Base-by-base conservation (phyloP, 2,797 vertebrate species). In the Gymnodraco acuticeps region DNA sequence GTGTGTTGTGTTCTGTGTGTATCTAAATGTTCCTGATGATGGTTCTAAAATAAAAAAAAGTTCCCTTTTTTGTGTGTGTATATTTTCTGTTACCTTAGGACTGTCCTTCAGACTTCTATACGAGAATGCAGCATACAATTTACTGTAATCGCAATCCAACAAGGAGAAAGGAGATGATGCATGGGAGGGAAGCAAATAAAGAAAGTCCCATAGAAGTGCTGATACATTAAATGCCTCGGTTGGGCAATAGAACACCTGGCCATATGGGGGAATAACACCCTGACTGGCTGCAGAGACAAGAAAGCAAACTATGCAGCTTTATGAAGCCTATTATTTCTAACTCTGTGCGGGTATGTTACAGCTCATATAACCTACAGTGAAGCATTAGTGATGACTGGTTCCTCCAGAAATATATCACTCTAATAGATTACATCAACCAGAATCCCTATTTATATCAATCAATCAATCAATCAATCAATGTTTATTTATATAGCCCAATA, bases 211-310 rank as follows among this genome's bases (percentile, higher is more conserved):
- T 70, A 78, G 64, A 85, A 82, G 64, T 81, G 63, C 81, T 86
- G 77, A 82, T 78, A 69, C 64, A 69, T 70, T 67, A 82, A 80
- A 73, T 68, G 73, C 47, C 79, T 79, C 16, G 0, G 69, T 27
- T 67, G 76, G 72, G 78, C 59, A 70, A 67, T 59, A 64, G 55
- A 87, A 85, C 78, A 83, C 69, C 81, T 71, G 80, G 60, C 23
- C 38, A 45, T 65, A 56, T 51, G 58, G 23, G 61, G 54, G 64
- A 70, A 71, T 27, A 72, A 75, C 52, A 71, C 65, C 56, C 48
- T 76, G 81, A 88, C 59, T 77, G 77, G 43, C 43, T 64, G 38
- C 66, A 80, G 46, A 78, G 70, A 76, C 60, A 73, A 83, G 59
- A 80, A 82, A 70, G 80, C 69, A 81, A 70, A 78, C 46, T 38